Evolutionary conservation across 2,888 invertebrate genomes (phyloP).

Genomic region (Drosophila nr. fundita): DNA sequence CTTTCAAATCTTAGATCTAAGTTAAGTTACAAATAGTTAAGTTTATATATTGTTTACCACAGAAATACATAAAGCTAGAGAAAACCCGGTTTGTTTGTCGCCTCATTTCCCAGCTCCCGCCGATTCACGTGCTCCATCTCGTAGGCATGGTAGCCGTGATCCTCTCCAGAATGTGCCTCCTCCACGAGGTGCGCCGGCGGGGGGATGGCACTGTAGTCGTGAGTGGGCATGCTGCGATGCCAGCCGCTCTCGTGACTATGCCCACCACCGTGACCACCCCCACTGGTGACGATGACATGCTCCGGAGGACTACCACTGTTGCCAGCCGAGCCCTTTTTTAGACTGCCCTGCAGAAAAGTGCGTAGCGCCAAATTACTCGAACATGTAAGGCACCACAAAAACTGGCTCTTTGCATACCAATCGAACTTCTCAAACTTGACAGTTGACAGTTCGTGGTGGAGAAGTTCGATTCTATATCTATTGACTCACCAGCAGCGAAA

Average conservation of each 20-base stretch:
- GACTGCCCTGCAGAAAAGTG: constrained; percentile 85
- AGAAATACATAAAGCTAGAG: constrained; percentile 67
- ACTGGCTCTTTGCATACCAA: neutral
- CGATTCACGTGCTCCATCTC: constrained; percentile 49
- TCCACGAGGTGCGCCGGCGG: neutral
- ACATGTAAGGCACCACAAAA: neutral
- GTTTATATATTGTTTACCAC: constrained; percentile 48
- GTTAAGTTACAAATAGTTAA: constrained; percentile 52
- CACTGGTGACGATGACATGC: constrained; percentile 86
- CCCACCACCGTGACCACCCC: constrained; percentile 61
- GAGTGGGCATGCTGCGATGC: constrained; percentile 84
- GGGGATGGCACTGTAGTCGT: constrained; percentile 20
- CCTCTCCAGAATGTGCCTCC: constrained; percentile 32
- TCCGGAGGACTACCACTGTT: constrained; percentile 83
- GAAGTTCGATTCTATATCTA: neutral
- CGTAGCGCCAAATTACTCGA: constrained; percentile 49
- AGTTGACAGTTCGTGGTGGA: neutral
- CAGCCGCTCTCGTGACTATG: constrained; percentile 83
- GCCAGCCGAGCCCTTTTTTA: constrained; percentile 87
- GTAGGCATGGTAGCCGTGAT: constrained; percentile 59
- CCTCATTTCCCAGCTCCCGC: constrained; percentile 32
- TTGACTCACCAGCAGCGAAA: constrained; percentile 86
- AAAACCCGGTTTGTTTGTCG: constrained; percentile 47
- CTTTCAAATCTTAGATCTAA: constrained; percentile 40
- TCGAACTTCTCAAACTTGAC: neutral